Base-by-base conservation (phyloP, 2,113 vertebrate genomes). In the Ictalurus furcatus region DNA sequence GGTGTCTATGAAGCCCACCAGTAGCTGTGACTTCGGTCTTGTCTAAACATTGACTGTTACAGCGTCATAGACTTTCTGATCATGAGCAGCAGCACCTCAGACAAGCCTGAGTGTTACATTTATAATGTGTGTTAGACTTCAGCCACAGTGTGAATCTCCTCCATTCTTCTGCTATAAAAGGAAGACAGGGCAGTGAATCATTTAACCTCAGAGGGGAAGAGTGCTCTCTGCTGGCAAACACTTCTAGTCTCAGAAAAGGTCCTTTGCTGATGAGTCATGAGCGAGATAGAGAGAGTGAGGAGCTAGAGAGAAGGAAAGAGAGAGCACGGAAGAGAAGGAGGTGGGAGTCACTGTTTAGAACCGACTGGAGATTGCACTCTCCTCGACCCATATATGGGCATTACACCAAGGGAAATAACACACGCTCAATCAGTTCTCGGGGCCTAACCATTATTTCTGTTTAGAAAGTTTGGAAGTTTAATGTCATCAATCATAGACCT, bases 141-240 rank as follows among this genome's bases (percentile, higher is more conserved):
- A 85, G 82, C 58, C 83, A 79, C 83, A 79, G 83, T 28, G 83
- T 76, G 37, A 73, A 58, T 48, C 84, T 88, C 81, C 28, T 78
- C 93, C 94, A 95, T 94, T 95, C 96, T 97, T 96, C 93, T 97
- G 94, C 97, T 98, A 97, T 99, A 98, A 98, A 99, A 98, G 97
- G 98, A 97, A 93, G 96, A 95, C 95, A 94, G 93, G 93, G 94
- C 90, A 90, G 92, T 95, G 96, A 96, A 94, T 95, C 96, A 94
- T 93, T 83, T 93, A 95, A 97, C 96, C 95, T 95, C 95, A 93
- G 92, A 92, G 92, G 92, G 82, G 81, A 88, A 58, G 59, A 90
- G 84, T 85, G 83, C 73, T 95, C 92, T 94, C 94, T 93, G 91
- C 92, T 96, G 95, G 95, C 95, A 94, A 90, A 86, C 89, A 88